Evolutionary conservation across 1,140 invertebrate genomes (phyloP), one percentile per base, ranked within the genome.

Genomic region (Pogonognathellus flavescens): DNA sequence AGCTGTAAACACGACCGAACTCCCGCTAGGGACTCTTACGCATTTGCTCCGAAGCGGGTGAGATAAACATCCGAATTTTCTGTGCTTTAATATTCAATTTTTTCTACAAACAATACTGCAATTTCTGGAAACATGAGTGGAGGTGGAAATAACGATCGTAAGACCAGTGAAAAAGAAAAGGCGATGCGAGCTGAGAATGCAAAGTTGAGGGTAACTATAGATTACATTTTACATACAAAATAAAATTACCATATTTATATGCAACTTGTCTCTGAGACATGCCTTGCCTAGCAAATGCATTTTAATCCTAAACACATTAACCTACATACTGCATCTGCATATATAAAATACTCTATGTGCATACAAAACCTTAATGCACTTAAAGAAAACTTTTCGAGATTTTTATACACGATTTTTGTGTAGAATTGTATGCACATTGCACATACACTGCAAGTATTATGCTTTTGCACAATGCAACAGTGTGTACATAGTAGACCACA

Each of bases 101-200:
- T 57, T 9, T 1, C 31, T 6, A 41, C 31, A 41, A 41, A 57
- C 2, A 57, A 57, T 9, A 57, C 3, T 5, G 18, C 18, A 76
- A 76, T 76, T n/a, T n/a, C 9, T 22, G 7, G 55, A 81, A 81
- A 81, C n/a, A 81, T 55, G 53, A 81, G 80, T 55, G 80, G 50
- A 16, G 80, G 53, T 81, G 80, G 80, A 81, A 83, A 83, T 41
- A 83, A n/a, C n/a, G 55, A 62, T 16, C 76, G 57, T 25, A 80
- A 86, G 16, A 9, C 66, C 6, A 31, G 59, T 11, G 85, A 86
- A 16, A 86, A 72, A 66, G 85, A 86, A 84, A 86, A 86, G 20
- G 14, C 82, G 11, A 31, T 86, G 53, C n/a, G 70, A 16, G 57
- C 14, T 18, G 85, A 86, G n/a, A 83, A 86, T 55, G 72, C 72